A percentile compares a stretch with the other conserved stretches of the same genome.
phyloP scores from a whole-genome alignment of 2,113 vertebrate genomes.

The Xenopus laevis region DNA sequence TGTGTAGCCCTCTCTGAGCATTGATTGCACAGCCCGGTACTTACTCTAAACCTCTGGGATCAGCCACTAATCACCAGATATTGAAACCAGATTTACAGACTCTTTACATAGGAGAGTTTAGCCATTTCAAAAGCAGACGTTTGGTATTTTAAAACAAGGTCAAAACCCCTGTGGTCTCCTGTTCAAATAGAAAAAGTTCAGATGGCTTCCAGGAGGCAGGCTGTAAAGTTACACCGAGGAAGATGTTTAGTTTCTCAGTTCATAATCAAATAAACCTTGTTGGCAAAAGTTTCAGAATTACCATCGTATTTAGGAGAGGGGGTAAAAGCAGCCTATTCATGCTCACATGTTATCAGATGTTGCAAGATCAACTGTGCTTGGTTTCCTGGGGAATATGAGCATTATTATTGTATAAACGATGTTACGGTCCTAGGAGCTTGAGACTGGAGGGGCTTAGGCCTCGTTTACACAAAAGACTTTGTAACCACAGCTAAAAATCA shows the following conservation, averaged over 20 bases:
- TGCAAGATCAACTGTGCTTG: slow-evolving; percentile 3
- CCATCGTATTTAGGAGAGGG: slow-evolving; percentile 11
- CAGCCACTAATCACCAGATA: slow-evolving; percentile 72
- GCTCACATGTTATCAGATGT: slow-evolving; percentile 5
- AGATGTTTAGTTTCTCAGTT: slow-evolving; percentile 39
- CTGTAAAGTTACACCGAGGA: slow-evolving; percentile 30
- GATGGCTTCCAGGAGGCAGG: slow-evolving; percentile 50
- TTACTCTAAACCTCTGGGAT: slow-evolving; percentile 64
- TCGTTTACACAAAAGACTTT: not conserved
- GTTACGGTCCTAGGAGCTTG: no score
- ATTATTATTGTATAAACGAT: slow-evolving; percentile 10
- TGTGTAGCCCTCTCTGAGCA: not conserved
- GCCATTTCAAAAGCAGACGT: slow-evolving; percentile 75
- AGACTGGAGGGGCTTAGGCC: not conserved
- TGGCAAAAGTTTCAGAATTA: slow-evolving; percentile 22
- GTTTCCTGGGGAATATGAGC: not conserved
- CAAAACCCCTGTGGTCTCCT: slow-evolving; percentile 67
- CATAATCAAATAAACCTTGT: slow-evolving; percentile 42
- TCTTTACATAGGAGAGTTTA: slow-evolving; percentile 68
- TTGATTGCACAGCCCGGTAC: slow-evolving; percentile 53
- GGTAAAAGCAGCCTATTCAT: not conserved
- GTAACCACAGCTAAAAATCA: no score
- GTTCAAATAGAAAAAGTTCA: slow-evolving; percentile 74
- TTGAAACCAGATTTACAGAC: slow-evolving; percentile 76
- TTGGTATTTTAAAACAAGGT: slow-evolving; percentile 73